Base-by-base conservation (phyloP, 2,888 invertebrate species). In the Macrophya annulata region DNA sequence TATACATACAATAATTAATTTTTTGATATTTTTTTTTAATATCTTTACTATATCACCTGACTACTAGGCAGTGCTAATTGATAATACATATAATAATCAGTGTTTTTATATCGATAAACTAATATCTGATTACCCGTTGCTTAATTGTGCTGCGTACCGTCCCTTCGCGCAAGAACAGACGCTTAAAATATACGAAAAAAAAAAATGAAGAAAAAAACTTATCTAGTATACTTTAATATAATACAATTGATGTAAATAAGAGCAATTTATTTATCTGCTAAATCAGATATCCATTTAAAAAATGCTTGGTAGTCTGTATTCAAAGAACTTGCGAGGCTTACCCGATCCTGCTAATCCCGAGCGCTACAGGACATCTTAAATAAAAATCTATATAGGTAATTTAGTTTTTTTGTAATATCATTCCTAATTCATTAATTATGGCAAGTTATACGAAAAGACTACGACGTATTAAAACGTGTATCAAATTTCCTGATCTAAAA, bases 391-490 rank as follows among this genome's bases (percentile, higher is more conserved):
- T 43, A 21, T n/a, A n/a, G n/a, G n/a, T 3, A 65, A 40, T 43
- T 21, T 81, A n/a, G 15, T 45, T 21, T 37, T 25, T 81, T 15
- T 2, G 37, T 74, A 74, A 45, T 74, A 74, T 74, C 45, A 55
- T 77, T 15, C 17, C 51, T 55, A 55, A 55, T 62, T 65, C 21
- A 43, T 79, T 77, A 55, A 37, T 65, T 81, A 81, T 81, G 81
- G 81, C 81, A 81, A 81, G 68, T 43, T 21, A 40, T 81, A 62
- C 62, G 43, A 62, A 81, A 62, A 43, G 21, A n/a, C 81, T 59
- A 62, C 81, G 40, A 55, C 59, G 59, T 81, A 65, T 81, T 81
- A 65, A 81, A 81, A 81, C 65, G 40, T 65, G 62, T 81, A 81
- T 81, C 81, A 81, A 81, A 81, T 81, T 51, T 81, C 55, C 48